Evolutionary conservation across 2,797 vertebrate genomes (phyloP).

Genomic region (Falco berigora): DNA sequence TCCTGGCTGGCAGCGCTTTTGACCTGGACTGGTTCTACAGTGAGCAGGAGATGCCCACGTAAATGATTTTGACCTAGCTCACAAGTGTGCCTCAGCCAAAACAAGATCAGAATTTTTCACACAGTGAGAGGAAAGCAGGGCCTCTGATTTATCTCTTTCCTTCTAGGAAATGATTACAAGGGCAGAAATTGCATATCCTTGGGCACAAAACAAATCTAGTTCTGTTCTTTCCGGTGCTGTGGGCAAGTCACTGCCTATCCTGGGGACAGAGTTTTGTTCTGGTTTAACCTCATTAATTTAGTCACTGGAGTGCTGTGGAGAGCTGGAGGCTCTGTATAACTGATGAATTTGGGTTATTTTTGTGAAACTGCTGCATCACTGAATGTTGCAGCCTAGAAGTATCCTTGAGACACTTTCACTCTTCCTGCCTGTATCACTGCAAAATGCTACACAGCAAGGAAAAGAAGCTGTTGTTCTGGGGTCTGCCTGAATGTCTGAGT

Average conservation of each 20-base stretch:
- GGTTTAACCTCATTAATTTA: background rate
- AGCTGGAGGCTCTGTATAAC: background rate
- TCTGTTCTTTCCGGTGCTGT: conserved; percentile 25
- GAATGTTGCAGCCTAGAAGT: background rate
- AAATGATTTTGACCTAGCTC: background rate
- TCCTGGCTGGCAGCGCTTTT: background rate
- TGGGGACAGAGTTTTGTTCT: background rate
- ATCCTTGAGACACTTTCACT: background rate
- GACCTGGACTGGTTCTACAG: background rate
- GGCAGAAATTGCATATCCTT: conserved; percentile 47
- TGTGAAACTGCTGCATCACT: background rate
- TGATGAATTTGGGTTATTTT: conserved; percentile 1
- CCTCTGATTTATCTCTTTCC: conserved; percentile 22
- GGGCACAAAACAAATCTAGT: conserved; percentile 6
- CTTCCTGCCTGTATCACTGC: background rate
- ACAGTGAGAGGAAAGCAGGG: background rate
- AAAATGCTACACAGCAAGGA: background rate
- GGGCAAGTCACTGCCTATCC: conserved; percentile 42
- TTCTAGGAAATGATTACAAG: conserved; percentile 55
- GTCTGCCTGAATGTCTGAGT: background rate
- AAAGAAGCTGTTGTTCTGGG: background rate
- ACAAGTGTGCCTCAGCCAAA: background rate
- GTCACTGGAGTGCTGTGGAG: background rate
- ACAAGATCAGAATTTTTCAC: background rate
- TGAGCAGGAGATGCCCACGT: background rate